Conservation (phyloP, 92 coral and sea anemone species). For the Muricea muricata region DNA sequence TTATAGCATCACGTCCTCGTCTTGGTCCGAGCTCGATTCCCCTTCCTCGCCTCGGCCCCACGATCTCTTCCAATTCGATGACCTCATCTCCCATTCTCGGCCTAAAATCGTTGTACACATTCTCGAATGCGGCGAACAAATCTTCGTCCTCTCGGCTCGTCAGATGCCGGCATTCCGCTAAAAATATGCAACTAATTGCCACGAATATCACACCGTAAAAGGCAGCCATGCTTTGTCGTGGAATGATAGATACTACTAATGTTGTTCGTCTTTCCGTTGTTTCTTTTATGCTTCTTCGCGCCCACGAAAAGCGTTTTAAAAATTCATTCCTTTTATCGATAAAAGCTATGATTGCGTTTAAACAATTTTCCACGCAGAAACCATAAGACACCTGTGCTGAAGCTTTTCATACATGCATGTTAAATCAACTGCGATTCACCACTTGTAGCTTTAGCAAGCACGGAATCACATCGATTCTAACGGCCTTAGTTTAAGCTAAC, state of each 20-base stretch:
- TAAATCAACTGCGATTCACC: background rate
- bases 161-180: conserved; percentile 15
- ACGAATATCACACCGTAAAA: background rate
- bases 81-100: conserved; percentile 50
- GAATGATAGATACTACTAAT: background rate
- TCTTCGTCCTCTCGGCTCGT: background rate
- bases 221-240: background rate
- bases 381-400: background rate
- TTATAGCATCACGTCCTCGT: background rate
- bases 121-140: conserved; percentile 34
- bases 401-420: too few relatives aligned
- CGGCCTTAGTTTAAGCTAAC: background rate
- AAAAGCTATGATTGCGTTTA: background rate
- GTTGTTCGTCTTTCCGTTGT: background rate
- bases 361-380: background rate
- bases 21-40: conserved; percentile 47
- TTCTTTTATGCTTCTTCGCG: conserved; percentile 14
- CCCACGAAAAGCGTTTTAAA: conserved; percentile 16
- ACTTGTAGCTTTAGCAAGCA: background rate
- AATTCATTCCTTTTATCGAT: background rate
- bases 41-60: conserved; percentile 75
- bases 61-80: conserved; percentile 9
- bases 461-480: too few relatives aligned
- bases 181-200: conserved; percentile 41
- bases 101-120: conserved; percentile 63